Conservation (phyloP, 2,797 vertebrate genomes). For the Enteromius afrohamiltoni region DNA sequence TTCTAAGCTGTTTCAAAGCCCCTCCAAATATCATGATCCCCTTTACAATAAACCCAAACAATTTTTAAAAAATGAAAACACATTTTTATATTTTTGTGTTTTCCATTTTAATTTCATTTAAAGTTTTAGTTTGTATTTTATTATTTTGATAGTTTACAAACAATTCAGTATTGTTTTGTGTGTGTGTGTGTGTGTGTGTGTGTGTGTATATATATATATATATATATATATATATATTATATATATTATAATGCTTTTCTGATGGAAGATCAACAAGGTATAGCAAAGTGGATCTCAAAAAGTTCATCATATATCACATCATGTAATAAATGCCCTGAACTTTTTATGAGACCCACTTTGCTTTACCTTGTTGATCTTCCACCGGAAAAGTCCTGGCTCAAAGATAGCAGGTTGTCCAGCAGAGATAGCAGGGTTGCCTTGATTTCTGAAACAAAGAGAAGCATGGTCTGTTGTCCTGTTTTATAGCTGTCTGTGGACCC, state of each 20-base stretch:
- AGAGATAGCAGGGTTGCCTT: constrained; percentile 22
- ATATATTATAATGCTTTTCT: background rate
- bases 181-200: too few species aligned
- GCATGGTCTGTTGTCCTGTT: constrained; percentile 13
- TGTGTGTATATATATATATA: too few species aligned
- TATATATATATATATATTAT: too few species aligned
- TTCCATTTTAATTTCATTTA: too few species aligned
- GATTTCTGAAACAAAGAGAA: constrained; percentile 49
- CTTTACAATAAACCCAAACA: background rate
- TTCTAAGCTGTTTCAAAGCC: background rate
- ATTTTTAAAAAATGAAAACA: background rate
- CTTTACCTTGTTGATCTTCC: background rate
- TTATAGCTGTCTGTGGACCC: background rate
- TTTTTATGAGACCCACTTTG: background rate
- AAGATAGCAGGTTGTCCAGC: constrained; percentile 6
- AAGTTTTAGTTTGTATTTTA: too few species aligned
- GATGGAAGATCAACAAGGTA: background rate
- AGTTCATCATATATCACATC: background rate
- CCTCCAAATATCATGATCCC: background rate
- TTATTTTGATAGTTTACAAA: too few species aligned
- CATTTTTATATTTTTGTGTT: too few species aligned
- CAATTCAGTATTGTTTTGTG: too few species aligned
- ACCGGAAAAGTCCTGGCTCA: background rate
- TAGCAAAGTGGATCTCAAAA: background rate
- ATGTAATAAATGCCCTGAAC: background rate